Evolutionary conservation across 2,888 invertebrate species (phyloP), one percentile per base, ranked within the genome.

Genomic region (Drosophila incognita): DNA sequence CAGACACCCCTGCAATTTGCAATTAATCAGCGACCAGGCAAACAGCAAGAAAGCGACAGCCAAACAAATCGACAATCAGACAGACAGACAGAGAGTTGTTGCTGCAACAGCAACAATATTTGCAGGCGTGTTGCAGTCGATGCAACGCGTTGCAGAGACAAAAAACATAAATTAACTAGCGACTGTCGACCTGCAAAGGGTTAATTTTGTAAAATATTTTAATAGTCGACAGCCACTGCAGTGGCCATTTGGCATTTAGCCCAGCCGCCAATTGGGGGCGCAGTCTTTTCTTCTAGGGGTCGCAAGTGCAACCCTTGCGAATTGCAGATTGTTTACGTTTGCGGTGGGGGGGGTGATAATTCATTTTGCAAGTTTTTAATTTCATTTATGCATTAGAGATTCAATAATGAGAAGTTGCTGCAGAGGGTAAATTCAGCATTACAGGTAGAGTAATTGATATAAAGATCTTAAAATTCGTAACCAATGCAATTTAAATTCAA

Each of bases 1-100:
- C 77, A 83, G 84, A 85, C 88, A 88, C 88, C 85, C 85, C 86
- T 65, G 82, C 88, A 85, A 85, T 85, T 85, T 85, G 85, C 85
- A 87, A 85, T 87, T 85, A 85, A 85, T 85, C 85, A 85, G 85
- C 85, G 81, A 83, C 72, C 86, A 81, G 77, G 74, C 82, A 76
- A 70, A 67, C 77, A 74, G 54, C 64, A 58, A 77, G 54, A 58
- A 49, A 70, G 52, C 49, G 46, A 46, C 38, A 57, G 52, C 49
- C 67, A 46, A 13, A 49, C 71, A 53, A 42, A 64, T 27, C 33
- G 36, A 36, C 52, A 18, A 46, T 38, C 49, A 53, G 38, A 40
- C 58, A 52, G 63, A 54, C 74, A 53, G 58, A 61, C 51, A 62
- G 59, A 40, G 70, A 54, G 60, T 74, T 58, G 42, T 52, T 69